Conservation (phyloP, 2,888 invertebrate genomes). For the Altica lythri region DNA sequence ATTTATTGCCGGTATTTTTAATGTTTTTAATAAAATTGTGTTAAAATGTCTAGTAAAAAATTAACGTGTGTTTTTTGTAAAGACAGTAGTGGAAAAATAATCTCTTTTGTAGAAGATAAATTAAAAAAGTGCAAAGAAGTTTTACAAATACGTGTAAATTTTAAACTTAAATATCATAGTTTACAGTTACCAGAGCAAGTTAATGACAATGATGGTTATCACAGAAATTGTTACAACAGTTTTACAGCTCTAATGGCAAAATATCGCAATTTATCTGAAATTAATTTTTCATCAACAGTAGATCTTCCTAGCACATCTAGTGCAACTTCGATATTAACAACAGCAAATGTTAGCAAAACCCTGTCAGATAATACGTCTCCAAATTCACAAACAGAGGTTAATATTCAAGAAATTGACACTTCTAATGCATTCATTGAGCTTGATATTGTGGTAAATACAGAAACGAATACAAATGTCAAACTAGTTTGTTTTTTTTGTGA, state of each 20-base stretch:
- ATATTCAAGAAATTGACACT: constrained; percentile 17
- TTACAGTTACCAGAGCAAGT: constrained; percentile 28
- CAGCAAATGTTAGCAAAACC: constrained; percentile 25
- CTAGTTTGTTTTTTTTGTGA: too few relatives aligned
- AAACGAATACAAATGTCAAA: constrained; percentile 10
- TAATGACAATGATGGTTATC: constrained; percentile 33
- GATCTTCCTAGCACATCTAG: constrained; percentile 31
- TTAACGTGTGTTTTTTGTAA: constrained; percentile 29
- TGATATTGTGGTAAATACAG: constrained; percentile 13
- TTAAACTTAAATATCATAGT: constrained; percentile 28
- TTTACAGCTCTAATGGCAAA: constrained; percentile 34
- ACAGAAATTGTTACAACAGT: constrained; percentile 31
- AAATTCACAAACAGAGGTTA: constrained; percentile 22
- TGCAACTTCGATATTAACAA: constrained; percentile 24
- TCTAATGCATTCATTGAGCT: constrained; percentile 12
- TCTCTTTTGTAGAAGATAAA: constrained; percentile 29
- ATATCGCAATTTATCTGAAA: constrained; percentile 28
- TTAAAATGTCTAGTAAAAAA: constrained; percentile 23
- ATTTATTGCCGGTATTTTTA: constrained; percentile 14
- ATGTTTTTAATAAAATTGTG: constrained; percentile 17
- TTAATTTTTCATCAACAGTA: constrained; percentile 23
- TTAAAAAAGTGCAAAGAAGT: constrained; percentile 28
- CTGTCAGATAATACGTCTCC: too few relatives aligned
- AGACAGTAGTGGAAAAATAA: constrained; percentile 25
- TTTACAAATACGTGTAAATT: constrained; percentile 28